Conservation (phyloP, 2,113 vertebrate genomes). For the Perognathus longimembris region DNA sequence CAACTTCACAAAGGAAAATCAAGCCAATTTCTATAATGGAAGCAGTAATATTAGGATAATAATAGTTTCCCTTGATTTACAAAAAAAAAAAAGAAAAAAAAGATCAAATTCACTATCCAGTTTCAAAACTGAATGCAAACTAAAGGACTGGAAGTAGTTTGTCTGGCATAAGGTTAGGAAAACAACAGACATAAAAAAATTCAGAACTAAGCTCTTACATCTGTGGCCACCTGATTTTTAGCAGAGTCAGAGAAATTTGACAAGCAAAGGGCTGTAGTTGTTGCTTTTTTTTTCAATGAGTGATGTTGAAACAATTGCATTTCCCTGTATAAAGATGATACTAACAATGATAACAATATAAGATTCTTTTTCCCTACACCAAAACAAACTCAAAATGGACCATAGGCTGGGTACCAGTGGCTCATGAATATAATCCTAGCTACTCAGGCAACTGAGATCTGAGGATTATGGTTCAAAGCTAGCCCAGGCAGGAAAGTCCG, state of each 20-base stretch:
- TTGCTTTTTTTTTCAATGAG: constrained; percentile 4
- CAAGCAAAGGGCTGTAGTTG: background rate
- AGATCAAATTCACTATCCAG: background rate
- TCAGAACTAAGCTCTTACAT: constrained; percentile 13
- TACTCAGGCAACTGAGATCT: too few species aligned
- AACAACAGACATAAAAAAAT: background rate
- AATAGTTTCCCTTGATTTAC: background rate
- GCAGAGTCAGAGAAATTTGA: background rate
- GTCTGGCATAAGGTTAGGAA: background rate
- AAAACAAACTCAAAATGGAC: background rate
- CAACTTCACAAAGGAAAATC: background rate
- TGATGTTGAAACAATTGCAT: background rate
- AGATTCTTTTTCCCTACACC: background rate
- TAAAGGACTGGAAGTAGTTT: background rate
- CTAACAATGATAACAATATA: background rate
- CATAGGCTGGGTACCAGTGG: too few species aligned
- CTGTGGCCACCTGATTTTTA: background rate
- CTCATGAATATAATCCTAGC: too few species aligned
- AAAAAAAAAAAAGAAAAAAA: background rate
- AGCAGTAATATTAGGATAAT: background rate
- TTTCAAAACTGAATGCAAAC: constrained; percentile 2
- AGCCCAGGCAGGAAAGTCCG: too few species aligned
- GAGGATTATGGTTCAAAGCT: too few species aligned
- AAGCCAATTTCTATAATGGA: background rate
- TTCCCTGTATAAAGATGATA: background rate